phyloP scores from a whole-genome alignment of 2,113 vertebrate genomes.

The Okapia johnstoni region DNA sequence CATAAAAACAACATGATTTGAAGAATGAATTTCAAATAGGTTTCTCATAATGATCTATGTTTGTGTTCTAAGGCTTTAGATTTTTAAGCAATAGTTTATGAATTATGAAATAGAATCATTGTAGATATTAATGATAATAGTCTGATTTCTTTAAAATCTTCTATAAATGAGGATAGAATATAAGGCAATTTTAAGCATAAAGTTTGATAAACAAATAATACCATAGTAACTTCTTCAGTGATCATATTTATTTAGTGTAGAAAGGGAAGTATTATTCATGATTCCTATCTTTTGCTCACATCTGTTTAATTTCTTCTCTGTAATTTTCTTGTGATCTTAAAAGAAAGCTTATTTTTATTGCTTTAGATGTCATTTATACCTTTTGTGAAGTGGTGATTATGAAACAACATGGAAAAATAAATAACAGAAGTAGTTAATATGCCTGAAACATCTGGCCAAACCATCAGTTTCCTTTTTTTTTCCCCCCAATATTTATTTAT shows the following conservation, averaged over 20 bases:
- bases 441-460: neutral
- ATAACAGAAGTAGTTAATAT: neutral
- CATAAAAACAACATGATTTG: neutral
- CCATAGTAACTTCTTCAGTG: neutral
- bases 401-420: neutral
- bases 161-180: neutral
- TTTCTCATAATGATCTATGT: neutral
- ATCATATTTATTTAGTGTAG: neutral
- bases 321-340: neutral
- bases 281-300: neutral
- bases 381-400: neutral
- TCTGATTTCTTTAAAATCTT: neutral
- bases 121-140: neutral
- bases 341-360: neutral
- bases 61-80: neutral
- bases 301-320: neutral
- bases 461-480: neutral
- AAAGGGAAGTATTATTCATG: neutral
- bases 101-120: neutral
- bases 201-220: neutral
- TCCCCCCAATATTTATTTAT: neutral
- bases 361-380: neutral
- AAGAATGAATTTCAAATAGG: constrained; percentile 36
- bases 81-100: neutral
- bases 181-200: neutral